These are phyloP conservation scores for Baronia brevicornis DNA, from an alignment of 2,888 invertebrate genomes.

Conservation along the genomic window DNA sequence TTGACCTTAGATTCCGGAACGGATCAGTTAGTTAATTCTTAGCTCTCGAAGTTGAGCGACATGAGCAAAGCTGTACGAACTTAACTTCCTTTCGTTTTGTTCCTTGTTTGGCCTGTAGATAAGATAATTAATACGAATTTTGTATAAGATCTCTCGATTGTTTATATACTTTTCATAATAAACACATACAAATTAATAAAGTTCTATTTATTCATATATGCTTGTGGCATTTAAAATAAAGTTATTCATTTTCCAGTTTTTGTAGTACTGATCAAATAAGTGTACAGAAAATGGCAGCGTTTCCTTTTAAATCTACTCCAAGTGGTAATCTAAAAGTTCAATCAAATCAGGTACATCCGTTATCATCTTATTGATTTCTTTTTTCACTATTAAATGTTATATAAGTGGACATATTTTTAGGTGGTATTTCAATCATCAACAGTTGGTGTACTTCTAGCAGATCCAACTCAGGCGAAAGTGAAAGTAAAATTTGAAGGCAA, in stretches of 20 bases:
- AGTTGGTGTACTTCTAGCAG: slow-evolving; percentile 80
- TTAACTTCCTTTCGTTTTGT: too few species aligned
- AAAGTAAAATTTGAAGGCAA: slow-evolving; percentile 72
- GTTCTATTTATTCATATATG: neutral
- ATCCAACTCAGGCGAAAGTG: slow-evolving; percentile 79
- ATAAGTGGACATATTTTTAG: too few species aligned
- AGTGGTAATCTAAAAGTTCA: slow-evolving; percentile 82
- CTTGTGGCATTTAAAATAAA: neutral
- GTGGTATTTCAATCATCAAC: slow-evolving; percentile 82
- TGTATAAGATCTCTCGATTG: too few species aligned
- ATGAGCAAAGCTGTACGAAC: too few species aligned
- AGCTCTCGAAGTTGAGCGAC: too few species aligned
- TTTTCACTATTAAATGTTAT: too few species aligned
- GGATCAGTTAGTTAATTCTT: too few species aligned
- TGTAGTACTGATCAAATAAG: slow-evolving; percentile 40
- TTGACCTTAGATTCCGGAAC: too few species aligned
- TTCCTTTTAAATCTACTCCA: slow-evolving; percentile 80
- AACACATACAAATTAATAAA: neutral
- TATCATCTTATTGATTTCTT: too few species aligned
- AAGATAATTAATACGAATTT: too few species aligned
- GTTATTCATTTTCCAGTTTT: slow-evolving; percentile 28
- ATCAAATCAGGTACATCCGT: slow-evolving; percentile 76
- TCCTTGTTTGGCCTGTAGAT: too few species aligned
- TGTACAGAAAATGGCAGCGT: slow-evolving; percentile 48
- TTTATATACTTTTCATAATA: neutral